Percentiles rank a stretch among this genome's conserved stretches.
phyloP scores from a whole-genome alignment of 2,888 invertebrate genomes.

The Ophraella communa region DNA sequence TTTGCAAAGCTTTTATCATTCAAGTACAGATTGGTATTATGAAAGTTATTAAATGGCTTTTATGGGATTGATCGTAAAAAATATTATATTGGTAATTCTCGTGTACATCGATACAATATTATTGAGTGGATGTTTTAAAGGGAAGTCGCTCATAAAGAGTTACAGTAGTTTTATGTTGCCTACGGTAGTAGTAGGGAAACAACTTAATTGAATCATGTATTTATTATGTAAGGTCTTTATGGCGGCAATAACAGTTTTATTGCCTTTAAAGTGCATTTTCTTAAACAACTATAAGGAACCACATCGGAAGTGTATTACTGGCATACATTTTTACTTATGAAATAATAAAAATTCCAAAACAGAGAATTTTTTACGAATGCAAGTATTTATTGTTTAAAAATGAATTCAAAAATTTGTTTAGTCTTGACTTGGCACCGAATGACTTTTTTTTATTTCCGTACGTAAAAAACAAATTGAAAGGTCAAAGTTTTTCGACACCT shows the following conservation, averaged over 20 bases:
- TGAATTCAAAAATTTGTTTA: too few species aligned
- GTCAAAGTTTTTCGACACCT: too few species aligned
- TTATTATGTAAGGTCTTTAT: not conserved
- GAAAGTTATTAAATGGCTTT: not conserved
- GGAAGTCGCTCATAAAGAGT: not conserved
- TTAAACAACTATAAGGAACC: not conserved
- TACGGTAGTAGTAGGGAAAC: not conserved
- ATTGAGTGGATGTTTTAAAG: not conserved
- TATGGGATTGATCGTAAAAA: not conserved
- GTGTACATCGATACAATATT: conserved; percentile 1
- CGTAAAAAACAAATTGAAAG: too few species aligned
- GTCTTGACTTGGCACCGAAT: too few species aligned
- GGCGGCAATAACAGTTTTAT: not conserved
- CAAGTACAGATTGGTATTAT: not conserved
- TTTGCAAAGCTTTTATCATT: not conserved
- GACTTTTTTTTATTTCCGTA: too few species aligned
- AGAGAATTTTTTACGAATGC: too few species aligned
- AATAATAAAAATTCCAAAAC: too few species aligned
- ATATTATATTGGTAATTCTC: conserved; percentile 1
- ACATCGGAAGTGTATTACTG: not conserved
- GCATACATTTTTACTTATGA: too few species aligned
- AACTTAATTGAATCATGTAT: not conserved
- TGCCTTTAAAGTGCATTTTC: not conserved
- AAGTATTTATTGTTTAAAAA: too few species aligned
- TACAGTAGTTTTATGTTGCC: not conserved